Base-by-base conservation (phyloP, 2,113 vertebrate genomes). In the Orientallactaga bullata region DNA sequence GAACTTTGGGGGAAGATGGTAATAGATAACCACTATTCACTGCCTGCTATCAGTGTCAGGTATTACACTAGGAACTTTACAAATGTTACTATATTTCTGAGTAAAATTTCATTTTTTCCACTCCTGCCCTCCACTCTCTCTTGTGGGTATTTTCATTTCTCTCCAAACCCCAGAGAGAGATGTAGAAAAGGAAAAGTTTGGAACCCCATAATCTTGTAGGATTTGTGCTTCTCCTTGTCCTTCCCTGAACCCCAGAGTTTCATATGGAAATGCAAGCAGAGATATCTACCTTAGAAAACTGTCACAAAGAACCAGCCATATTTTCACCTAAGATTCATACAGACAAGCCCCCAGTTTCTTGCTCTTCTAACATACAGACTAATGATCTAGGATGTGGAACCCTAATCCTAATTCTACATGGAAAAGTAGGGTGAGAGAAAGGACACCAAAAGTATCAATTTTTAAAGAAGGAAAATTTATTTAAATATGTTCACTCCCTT, bases 61-160 rank as follows among this genome's bases (percentile, higher is more conserved):
- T 30, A 63, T 23, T 66, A 23, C 83, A 7, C 8, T 39, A 65
- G 55, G 16, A 21, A 65, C 15, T 83, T 79, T 68, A 47, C 20
- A 77, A 88, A 68, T 35, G 23, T 76, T 37, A 91, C 77, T 72
- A 0, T 37, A 77, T 87, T 93, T 80, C 85, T 86, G 63, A 55
- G 12, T 65, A 16, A 23, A 11, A 55, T 18, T 89, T 10, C 11
- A 23, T 61, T 78, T 74, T 24, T 42, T 4, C 24, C 1, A n/a
- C 1, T 24, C 13, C 8, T 32, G 32, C 47, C 18, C 16, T 84
- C 8, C 30, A 12, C 30, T 76, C 0, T 94, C 37, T 76, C 55
- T 60, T 72, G 0, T 23, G 32, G 35, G 42, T 72, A 2, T 47
- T 51, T 61, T 69, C 24, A 66, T 79, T 91, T 74, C 42, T 94